Evolutionary conservation across 2,888 invertebrate species (phyloP).

Genomic region (Unio delphinus): DNA sequence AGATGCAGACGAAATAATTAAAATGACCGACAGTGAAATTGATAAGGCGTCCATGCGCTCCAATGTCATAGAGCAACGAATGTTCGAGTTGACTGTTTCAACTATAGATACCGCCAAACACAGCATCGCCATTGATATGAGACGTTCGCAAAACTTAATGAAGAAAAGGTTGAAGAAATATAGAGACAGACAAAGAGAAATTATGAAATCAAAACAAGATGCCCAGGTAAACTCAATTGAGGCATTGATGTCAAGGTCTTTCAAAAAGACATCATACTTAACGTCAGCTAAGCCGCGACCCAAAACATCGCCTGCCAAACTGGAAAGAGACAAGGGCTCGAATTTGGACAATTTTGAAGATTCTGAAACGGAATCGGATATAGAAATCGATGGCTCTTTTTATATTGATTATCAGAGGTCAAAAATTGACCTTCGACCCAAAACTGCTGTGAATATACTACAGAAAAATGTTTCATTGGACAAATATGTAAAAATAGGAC

Average conservation of each 20-base stretch:
- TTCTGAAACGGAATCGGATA: conserved; percentile 25
- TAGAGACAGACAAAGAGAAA: conserved; percentile 33
- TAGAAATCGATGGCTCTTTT: conserved; percentile 32
- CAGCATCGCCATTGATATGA: conserved; percentile 28
- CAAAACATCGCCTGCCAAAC: conserved; percentile 16
- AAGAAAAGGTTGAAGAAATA: conserved; percentile 30
- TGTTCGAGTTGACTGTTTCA: conserved; percentile 28
- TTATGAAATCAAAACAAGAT: conserved; percentile 19
- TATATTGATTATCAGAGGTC: conserved; percentile 37
- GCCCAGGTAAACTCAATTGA: conserved; percentile 27
- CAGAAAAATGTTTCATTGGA: conserved; percentile 18
- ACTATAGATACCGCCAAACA: conserved; percentile 32
- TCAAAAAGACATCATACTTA: neutral
- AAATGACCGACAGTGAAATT: conserved; percentile 21
- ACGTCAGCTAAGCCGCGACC: conserved; percentile 10
- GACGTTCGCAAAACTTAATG: conserved; percentile 34
- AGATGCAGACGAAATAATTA: neutral
- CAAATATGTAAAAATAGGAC: conserved; percentile 17
- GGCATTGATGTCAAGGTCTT: conserved; percentile 22
- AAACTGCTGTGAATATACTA: conserved; percentile 30
- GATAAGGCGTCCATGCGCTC: conserved; percentile 29
- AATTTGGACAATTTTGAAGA: neutral
- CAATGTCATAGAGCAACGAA: conserved; percentile 33
- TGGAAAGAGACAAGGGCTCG: neutral
- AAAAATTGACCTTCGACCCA: conserved; percentile 34